Evolutionary conservation across 2,113 vertebrate species (phyloP).

Genomic region (Miniopterus natalensis): DNA sequence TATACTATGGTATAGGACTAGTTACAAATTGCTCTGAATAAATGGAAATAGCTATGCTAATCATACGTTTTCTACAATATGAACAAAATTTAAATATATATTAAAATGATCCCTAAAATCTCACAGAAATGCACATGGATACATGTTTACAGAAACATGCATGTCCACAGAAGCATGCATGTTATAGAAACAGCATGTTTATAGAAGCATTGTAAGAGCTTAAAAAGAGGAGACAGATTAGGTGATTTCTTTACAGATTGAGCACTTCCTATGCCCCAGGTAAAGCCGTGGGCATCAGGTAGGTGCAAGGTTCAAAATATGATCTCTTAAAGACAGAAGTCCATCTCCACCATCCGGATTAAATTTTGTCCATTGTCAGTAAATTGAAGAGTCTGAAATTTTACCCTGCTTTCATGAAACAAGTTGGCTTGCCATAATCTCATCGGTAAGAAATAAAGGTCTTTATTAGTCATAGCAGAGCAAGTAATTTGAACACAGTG

Average conservation of each 20-base stretch:
- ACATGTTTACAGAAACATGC: neutral
- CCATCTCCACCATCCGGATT: neutral
- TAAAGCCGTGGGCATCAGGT: neutral
- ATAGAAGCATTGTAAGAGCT: neutral
- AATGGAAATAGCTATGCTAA: neutral
- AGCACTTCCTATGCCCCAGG: neutral
- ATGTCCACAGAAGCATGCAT: neutral
- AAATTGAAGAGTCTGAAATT: neutral
- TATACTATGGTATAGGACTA: neutral
- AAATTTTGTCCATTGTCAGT: neutral
- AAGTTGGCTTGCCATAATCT: neutral
- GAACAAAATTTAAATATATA: neutral
- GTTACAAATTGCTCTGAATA: neutral
- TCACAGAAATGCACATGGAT: neutral
- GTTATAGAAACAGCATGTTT: neutral
- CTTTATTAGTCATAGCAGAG: neutral
- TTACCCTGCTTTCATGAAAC: neutral
- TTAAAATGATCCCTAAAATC: neutral
- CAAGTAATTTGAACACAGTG: neutral
- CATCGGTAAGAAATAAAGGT: neutral
- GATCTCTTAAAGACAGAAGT: neutral
- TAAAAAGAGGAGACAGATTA: neutral
- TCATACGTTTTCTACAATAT: neutral
- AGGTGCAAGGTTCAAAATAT: neutral
- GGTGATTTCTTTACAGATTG: neutral